Evolutionary conservation across 2,888 invertebrate species (phyloP), one percentile per base, ranked within the genome.

Genomic region (Papilio elwesi): DNA sequence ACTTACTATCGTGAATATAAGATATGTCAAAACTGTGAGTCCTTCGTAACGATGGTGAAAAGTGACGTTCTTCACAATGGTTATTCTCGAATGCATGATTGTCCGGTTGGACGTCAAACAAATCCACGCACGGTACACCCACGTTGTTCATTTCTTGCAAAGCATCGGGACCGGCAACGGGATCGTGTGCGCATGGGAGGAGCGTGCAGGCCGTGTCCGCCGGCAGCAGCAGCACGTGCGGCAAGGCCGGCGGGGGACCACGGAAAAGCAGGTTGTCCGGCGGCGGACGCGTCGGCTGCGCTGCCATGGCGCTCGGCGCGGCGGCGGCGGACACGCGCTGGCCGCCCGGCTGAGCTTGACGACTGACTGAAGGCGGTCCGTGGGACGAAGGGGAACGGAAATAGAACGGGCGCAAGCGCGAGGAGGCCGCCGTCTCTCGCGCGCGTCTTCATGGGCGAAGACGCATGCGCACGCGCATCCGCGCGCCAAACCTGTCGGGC

Each of bases 381-480:
- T 89, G 91, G 92, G 93, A 93, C 93, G 93, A 91, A 90, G 89
- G 89, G 90, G 93, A 90, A 93, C 93, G 83, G 89, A 93, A 93
- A 93, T 93, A 93, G 93, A 91, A 91, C 91, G 85, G 92, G 90
- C 93, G 92, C 92, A 90, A 92, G 88, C 89, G 93, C 88, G 93
- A 92, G 87, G 92, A 91, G 92, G 92, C 92, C 92, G 91, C 90
- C 92, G 90, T 90, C 91, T 92, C 93, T 91, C 91, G 92, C 92
- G 91, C 91, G 89, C 92, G 89, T 92, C 92, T 93, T 92, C 92
- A 92, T 88, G 92, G 91, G 88, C 92, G 90, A 91, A 88, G 91
- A 93, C 93, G 92, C 91, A 89, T 89, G 89, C 89, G 89, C 90
- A 90, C 87, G 92, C 92, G 91, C 92, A 91, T 82, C 86, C 83